Conservation (phyloP, 2,888 invertebrate species). For the Lithophane ornitopus region DNA sequence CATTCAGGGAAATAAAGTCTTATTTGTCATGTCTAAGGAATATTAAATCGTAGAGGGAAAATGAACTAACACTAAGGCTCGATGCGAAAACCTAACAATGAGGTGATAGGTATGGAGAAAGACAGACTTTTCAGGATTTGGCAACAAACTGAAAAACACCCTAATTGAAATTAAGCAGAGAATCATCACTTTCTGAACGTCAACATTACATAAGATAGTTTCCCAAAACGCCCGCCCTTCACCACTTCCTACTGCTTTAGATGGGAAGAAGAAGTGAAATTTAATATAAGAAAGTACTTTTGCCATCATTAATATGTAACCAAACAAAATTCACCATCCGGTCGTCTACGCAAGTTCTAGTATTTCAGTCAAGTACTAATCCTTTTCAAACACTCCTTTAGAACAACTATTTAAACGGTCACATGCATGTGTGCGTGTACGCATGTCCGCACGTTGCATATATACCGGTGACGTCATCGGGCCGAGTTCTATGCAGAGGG, state of each 20-base stretch:
- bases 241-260: not conserved
- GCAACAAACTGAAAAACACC: not conserved
- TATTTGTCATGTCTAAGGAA: not conserved
- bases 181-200: not conserved
- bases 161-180: not conserved
- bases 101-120: not conserved
- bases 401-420: slow-evolving; percentile 60
- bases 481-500: slow-evolving; percentile 48
- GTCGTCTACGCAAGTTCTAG: slow-evolving; percentile 17
- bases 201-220: not conserved
- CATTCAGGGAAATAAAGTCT: not conserved
- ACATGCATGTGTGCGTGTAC: slow-evolving; percentile 60
- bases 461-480: slow-evolving; percentile 69
- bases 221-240: too few relatives aligned
- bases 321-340: not conserved
- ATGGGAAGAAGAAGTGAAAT: not conserved
- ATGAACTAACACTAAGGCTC: not conserved
- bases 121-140: not conserved
- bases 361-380: slow-evolving; percentile 46
- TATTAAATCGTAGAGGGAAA: not conserved
- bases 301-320: not conserved
- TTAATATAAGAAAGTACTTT: not conserved
- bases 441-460: slow-evolving; percentile 62
- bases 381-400: slow-evolving; percentile 47
- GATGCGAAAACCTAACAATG: not conserved